Percentiles rank a stretch among this genome's conserved stretches.
phyloP scores from a whole-genome alignment of 2,888 invertebrate species.

The Mimachlamys varia region DNA sequence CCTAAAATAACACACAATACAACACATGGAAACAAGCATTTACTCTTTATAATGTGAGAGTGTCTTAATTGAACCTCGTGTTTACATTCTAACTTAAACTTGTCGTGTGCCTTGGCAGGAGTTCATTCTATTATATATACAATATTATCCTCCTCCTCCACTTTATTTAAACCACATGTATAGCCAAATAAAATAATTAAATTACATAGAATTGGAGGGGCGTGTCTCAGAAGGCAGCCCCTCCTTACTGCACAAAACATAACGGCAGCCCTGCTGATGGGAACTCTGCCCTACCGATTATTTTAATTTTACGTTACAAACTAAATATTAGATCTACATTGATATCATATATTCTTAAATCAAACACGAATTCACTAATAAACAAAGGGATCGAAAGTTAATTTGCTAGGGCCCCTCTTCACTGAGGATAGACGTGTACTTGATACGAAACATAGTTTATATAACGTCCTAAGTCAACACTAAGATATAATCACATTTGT shows the following conservation, averaged over 20 bases:
- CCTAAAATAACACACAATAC: not conserved
- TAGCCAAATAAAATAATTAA: not conserved
- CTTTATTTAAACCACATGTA: not conserved
- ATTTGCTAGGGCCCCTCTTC: not conserved
- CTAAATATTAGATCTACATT: not conserved
- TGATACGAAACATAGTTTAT: not conserved
- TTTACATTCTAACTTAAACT: not conserved
- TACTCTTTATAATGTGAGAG: not conserved
- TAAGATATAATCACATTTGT: not conserved
- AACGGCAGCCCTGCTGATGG: not conserved
- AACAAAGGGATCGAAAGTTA: conserved; percentile 6
- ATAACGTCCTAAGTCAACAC: not conserved
- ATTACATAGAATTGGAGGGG: conserved; percentile 8
- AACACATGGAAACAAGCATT: not conserved
- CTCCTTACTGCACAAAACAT: not conserved
- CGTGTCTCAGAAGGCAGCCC: not conserved
- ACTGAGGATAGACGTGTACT: not conserved
- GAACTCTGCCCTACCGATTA: not conserved
- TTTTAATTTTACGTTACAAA: not conserved
- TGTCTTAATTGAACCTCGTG: not conserved
- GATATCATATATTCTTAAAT: not conserved
- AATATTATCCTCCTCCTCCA: not conserved
- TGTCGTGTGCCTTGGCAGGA: conserved; percentile 18
- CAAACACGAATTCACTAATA: not conserved
- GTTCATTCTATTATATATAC: not conserved